Evolutionary conservation across 2,113 vertebrate genomes (phyloP).

Genomic region (human): GRCh38 chr3:135441001-135441500

Average conservation of each 20-base stretch:
- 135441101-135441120: background rate
- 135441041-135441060: background rate
- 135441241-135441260: background rate
- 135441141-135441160: no score
- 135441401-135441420: slow-evolving; percentile 22
- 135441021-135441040: background rate
- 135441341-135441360: background rate
- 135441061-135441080: background rate
- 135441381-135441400: background rate
- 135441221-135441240: no score
- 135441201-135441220: no score
- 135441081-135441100: background rate
- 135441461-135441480: slow-evolving; percentile 17
- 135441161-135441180: no score
- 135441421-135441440: background rate
- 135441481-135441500: slow-evolving; percentile 26
- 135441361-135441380: background rate
- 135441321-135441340: background rate
- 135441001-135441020: background rate
- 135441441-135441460: background rate
- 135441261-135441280: background rate
- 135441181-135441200: no score
- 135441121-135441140: background rate
- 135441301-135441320: background rate
- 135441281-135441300: background rate